Conservation (phyloP, 1,140 invertebrate species). For the Drosophila teissieri region DNA sequence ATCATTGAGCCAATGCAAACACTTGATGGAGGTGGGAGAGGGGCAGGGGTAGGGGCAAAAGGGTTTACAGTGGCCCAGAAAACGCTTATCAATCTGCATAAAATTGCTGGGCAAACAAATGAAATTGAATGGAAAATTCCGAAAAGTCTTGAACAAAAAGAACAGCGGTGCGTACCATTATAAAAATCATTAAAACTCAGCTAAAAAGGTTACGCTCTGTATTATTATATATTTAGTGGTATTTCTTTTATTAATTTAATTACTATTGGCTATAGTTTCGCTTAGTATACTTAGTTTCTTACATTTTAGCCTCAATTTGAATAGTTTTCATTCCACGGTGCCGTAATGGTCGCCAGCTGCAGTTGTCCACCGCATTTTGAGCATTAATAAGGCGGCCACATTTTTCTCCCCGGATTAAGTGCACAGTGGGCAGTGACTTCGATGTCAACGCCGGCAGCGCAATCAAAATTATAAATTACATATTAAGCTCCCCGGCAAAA, state of each 20-base stretch:
- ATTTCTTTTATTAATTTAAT: background rate
- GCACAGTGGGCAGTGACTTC: constrained; percentile 32
- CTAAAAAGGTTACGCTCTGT: no score
- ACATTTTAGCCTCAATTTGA: no score
- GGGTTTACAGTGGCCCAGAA: constrained; percentile 18
- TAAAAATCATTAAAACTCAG: background rate
- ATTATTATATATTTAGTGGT: no score
- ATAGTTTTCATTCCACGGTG: background rate
- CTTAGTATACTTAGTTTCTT: background rate
- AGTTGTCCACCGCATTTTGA: constrained; percentile 27
- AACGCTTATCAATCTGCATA: constrained; percentile 24
- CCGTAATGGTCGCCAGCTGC: constrained; percentile 6
- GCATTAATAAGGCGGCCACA: constrained; percentile 40
- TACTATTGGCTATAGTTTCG: no score
- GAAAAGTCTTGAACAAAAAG: constrained; percentile 2
- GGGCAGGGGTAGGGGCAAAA: background rate
- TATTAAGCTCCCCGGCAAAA: constrained; percentile 42
- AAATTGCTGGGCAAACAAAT: constrained; percentile 16
- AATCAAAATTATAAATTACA: constrained; percentile 65
- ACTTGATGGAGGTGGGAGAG: constrained; percentile 15
- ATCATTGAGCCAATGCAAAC: constrained; percentile 37
- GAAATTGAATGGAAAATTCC: constrained; percentile 29
- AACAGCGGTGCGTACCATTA: background rate
- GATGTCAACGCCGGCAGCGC: constrained; percentile 45
- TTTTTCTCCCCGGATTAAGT: constrained; percentile 56